These are phyloP conservation scores for Kryptolebias ocellatus DNA, from an alignment of 2,797 vertebrate genomes.

Conservation along the genomic window DNA sequence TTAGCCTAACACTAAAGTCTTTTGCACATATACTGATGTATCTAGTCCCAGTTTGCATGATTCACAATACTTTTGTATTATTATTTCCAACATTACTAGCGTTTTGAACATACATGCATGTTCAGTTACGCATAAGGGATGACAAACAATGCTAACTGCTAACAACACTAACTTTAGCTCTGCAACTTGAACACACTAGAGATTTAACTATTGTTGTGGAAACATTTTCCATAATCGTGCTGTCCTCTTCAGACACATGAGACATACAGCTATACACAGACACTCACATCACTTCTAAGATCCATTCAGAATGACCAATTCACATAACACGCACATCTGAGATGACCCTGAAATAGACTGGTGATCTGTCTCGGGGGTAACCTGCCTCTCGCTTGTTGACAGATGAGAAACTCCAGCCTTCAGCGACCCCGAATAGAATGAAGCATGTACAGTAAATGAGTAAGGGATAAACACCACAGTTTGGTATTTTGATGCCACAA, in stretches of 20 bases:
- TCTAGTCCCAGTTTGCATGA: too few species aligned
- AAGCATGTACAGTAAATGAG: neutral
- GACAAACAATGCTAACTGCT: neutral
- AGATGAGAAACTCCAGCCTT: neutral
- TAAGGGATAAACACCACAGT: neutral
- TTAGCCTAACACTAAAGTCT: too few species aligned
- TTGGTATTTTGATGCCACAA: neutral
- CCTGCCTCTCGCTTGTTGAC: neutral
- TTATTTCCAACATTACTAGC: too few species aligned
- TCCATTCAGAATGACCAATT: neutral
- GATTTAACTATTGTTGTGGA: neutral
- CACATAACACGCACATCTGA: neutral
- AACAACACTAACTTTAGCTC: too few species aligned
- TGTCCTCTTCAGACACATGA: neutral
- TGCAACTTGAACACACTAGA: neutral
- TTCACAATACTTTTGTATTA: too few species aligned
- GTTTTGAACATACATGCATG: too few species aligned
- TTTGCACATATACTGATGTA: too few species aligned
- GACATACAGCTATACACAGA: too few species aligned
- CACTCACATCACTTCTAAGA: neutral
- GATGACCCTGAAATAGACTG: neutral
- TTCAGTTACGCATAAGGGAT: too few species aligned
- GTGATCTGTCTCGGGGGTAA: neutral
- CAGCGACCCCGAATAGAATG: neutral
- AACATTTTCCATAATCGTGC: neutral